Conservation (phyloP, 2,797 vertebrate species). For the Labroides dimidiatus region DNA sequence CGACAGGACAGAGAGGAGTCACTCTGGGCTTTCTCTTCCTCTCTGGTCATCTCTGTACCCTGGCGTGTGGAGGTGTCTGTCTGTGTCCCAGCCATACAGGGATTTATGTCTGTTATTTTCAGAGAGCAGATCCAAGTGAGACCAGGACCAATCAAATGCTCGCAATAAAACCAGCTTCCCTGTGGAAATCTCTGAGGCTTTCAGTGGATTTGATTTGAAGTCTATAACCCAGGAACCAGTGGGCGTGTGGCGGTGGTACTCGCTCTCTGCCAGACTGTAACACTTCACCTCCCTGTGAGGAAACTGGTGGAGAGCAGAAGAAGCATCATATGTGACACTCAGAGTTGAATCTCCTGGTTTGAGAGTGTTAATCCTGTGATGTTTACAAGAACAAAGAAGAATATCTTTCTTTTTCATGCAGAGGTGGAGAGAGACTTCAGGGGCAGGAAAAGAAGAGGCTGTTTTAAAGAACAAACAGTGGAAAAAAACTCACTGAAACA, state of each 20-base stretch:
- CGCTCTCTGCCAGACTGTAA: slow-evolving; percentile 46
- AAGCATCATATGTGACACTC: slow-evolving; percentile 21
- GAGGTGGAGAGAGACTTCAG: too few species aligned
- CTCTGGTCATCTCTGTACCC: slow-evolving; percentile 33
- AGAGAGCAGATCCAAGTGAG: slow-evolving; percentile 62
- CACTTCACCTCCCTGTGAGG: slow-evolving; percentile 41
- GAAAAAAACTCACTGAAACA: too few species aligned
- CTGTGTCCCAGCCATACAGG: slow-evolving; percentile 51
- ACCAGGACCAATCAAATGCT: slow-evolving; percentile 66
- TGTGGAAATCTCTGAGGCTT: slow-evolving; percentile 62
- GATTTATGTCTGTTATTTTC: slow-evolving; percentile 76
- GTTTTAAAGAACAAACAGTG: too few species aligned
- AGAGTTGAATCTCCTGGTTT: slow-evolving; percentile 12
- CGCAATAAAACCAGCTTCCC: slow-evolving; percentile 69
- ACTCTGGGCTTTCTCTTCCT: slow-evolving; percentile 36
- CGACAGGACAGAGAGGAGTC: slow-evolving; percentile 50
- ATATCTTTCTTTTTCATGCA: too few species aligned
- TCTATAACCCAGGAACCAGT: slow-evolving; percentile 52
- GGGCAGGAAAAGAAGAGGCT: too few species aligned
- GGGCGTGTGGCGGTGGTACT: slow-evolving; percentile 47
- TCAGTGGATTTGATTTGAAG: slow-evolving; percentile 70
- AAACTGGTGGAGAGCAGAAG: slow-evolving; percentile 18
- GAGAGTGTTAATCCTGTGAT: slow-evolving; percentile 12
- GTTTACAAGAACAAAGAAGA: too few species aligned
- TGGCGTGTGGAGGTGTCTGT: slow-evolving; percentile 66